phyloP scores from a whole-genome alignment of 2,797 vertebrate species.

The Pogonophryne albipinna region DNA sequence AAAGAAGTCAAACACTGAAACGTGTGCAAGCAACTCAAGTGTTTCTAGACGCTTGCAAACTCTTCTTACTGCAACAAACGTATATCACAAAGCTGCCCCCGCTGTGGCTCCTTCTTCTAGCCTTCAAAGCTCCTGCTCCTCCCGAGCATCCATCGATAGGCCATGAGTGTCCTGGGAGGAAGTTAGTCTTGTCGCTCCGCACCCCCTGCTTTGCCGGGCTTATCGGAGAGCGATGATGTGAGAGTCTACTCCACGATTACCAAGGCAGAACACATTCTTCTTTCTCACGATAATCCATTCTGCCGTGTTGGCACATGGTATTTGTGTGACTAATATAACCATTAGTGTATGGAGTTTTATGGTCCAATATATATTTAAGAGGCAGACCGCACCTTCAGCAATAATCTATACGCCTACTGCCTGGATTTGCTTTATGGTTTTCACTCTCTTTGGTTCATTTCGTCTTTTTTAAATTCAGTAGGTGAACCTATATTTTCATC shows the following conservation, averaged over 20 bases:
- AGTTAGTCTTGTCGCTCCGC: background rate
- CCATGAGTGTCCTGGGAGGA: background rate
- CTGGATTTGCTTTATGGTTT: too few relatives aligned
- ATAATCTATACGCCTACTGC: too few relatives aligned
- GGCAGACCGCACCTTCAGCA: too few relatives aligned
- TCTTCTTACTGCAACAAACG: background rate
- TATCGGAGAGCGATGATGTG: background rate
- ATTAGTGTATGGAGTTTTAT: background rate
- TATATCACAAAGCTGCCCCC: background rate
- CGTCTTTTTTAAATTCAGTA: too few relatives aligned
- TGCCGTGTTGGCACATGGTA: background rate
- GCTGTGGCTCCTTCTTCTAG: background rate
- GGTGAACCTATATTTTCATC: too few relatives aligned
- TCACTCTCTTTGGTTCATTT: too few relatives aligned
- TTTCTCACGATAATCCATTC: background rate
- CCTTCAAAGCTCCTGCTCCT: background rate
- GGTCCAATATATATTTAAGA: background rate
- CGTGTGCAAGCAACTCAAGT: background rate
- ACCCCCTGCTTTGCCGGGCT: background rate
- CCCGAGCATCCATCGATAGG: background rate
- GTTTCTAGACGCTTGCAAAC: background rate
- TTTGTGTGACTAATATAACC: too few relatives aligned
- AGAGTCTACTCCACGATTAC: background rate
- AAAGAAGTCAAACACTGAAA: slow-evolving; percentile 8
- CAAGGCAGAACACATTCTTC: background rate